Percentiles rank a stretch among this genome's conserved stretches.
These are phyloP conservation scores for Noctilio leporinus DNA, from an alignment of 2,113 vertebrate species.

Conservation along the genomic window DNA sequence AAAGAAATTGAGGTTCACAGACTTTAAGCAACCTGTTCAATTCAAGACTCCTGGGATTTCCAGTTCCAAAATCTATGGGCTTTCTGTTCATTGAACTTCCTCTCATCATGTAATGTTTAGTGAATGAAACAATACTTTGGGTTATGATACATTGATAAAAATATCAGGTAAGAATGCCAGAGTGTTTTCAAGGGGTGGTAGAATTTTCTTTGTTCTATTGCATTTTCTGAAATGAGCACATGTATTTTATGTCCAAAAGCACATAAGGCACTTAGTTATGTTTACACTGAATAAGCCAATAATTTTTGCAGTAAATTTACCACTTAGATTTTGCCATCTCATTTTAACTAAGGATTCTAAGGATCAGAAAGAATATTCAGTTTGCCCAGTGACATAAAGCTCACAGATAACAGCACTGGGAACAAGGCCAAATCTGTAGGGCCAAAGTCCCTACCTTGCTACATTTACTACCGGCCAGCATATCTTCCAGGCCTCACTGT, in stretches of 20 bases:
- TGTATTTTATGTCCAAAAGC: neutral
- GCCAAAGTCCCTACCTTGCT: neutral
- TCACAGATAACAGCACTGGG: neutral
- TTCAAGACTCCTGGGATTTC: neutral
- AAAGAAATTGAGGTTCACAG: neutral
- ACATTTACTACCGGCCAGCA: neutral
- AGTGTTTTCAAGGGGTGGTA: neutral
- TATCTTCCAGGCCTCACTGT: neutral
- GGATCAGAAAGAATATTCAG: neutral
- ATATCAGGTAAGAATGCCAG: neutral
- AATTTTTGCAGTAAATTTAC: neutral
- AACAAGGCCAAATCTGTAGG: neutral
- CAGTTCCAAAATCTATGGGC: neutral
- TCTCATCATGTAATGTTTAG: neutral
- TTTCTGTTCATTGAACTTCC: neutral
- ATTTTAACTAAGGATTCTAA: neutral
- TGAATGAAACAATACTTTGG: neutral
- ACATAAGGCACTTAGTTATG: neutral
- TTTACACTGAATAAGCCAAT: neutral
- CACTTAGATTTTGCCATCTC: neutral
- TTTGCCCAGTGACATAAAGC: neutral
- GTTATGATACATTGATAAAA: neutral
- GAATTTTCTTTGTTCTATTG: neutral
- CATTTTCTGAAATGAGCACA: neutral
- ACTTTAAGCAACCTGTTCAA: neutral